Conservation (phyloP, 2,797 vertebrate genomes). For the Uromys caudimaculatus region DNA sequence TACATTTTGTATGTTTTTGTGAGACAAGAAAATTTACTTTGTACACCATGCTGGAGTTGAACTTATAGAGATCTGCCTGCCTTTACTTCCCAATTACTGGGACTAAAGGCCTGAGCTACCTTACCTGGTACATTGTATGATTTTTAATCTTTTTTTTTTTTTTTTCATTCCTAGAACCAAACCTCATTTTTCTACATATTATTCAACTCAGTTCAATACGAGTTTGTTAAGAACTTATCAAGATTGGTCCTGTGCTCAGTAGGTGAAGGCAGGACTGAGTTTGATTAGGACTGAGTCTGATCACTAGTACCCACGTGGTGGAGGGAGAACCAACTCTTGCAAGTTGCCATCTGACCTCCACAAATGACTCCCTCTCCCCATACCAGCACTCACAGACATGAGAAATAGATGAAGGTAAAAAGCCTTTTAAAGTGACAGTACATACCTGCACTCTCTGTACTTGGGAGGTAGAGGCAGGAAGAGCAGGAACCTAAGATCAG, state of each 20-base stretch:
- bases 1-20: neutral
- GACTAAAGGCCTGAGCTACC: neutral
- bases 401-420: neutral
- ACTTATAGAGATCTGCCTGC: neutral
- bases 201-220: neutral
- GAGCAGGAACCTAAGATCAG: neutral
- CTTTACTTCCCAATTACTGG: neutral
- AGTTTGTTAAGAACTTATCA: neutral
- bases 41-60: neutral
- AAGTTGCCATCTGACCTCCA: neutral
- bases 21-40: neutral
- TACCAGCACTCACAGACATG: neutral
- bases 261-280: neutral
- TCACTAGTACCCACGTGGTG: neutral
- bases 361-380: neutral
- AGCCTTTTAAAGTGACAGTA: neutral
- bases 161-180: neutral
- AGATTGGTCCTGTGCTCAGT: neutral
- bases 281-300: no score
- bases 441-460: neutral
- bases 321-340: neutral
- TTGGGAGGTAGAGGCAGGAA: neutral
- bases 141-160: neutral
- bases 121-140: neutral
- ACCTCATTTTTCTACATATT: neutral